Percentiles rank a stretch among this genome's conserved stretches.
phyloP scores from a whole-genome alignment of 2,113 vertebrate genomes.

The Natator depressus region DNA sequence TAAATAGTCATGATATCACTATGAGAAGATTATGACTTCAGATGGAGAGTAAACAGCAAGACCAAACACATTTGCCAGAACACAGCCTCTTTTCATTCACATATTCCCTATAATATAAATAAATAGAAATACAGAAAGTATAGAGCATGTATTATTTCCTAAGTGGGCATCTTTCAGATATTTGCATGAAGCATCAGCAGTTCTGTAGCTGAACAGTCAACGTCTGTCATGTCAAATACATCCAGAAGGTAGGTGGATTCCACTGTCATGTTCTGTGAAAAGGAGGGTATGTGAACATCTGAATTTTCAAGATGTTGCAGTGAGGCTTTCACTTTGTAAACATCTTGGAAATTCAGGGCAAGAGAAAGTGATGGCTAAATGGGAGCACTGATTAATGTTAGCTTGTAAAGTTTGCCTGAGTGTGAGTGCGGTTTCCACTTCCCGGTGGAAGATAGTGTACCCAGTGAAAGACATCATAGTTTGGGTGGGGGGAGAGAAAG shows the following conservation, averaged over 20 bases:
- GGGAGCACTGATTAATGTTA: not conserved
- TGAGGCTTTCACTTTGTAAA: not conserved
- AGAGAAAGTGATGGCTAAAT: not conserved
- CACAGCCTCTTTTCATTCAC: not conserved
- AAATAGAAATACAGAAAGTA: not conserved
- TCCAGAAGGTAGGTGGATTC: conserved; percentile 29
- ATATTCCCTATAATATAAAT: not conserved
- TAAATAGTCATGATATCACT: not conserved
- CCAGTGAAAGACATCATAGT: not conserved
- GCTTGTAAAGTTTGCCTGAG: not conserved
- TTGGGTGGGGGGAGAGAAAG: not conserved
- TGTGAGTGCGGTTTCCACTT: not conserved
- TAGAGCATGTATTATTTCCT: not conserved
- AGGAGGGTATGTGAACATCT: not conserved
- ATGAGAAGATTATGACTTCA: not conserved
- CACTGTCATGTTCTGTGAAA: not conserved
- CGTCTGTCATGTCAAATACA: not conserved
- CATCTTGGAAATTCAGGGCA: not conserved
- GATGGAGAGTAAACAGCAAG: not conserved
- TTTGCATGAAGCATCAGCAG: not conserved
- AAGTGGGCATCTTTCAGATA: not conserved
- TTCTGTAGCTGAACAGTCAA: not conserved
- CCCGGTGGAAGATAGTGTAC: not conserved
- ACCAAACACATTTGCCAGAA: not conserved
- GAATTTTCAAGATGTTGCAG: not conserved